Percentiles rank a stretch among this genome's conserved stretches.
Conservation (phyloP, 1,140 invertebrate species). For the Tetramorium parvispinum region DNA sequence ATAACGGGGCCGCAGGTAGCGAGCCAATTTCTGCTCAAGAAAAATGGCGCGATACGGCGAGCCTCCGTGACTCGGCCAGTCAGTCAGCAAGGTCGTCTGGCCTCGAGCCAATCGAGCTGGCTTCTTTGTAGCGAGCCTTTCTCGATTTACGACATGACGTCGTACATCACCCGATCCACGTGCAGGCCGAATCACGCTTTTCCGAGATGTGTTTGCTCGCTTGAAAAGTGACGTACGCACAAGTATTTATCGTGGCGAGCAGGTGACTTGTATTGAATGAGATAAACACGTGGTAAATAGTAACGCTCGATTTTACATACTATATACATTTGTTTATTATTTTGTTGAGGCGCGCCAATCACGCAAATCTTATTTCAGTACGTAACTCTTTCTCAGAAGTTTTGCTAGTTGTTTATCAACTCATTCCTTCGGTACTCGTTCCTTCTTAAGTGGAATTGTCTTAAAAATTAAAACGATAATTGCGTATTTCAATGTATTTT, state of each 20-base stretch:
- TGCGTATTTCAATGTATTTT: background rate
- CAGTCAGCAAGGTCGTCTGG: background rate
- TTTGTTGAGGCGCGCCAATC: background rate
- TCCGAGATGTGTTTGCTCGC: background rate
- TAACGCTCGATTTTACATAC: background rate
- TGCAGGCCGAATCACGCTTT: background rate
- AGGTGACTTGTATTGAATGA: background rate
- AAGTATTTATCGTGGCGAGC: background rate
- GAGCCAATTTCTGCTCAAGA: slow-evolving; percentile 15
- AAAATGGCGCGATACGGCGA: background rate
- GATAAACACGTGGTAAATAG: slow-evolving; percentile 1
- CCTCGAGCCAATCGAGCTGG: background rate
- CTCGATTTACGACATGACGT: slow-evolving; percentile 21
- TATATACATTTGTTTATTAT: background rate
- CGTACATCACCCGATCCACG: background rate
- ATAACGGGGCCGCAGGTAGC: background rate
- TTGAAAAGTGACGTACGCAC: background rate
- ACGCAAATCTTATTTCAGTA: background rate
- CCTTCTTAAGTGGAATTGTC: background rate
- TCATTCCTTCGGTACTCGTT: background rate
- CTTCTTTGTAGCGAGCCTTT: slow-evolving; percentile 9
- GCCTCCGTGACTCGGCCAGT: slow-evolving; percentile 7
- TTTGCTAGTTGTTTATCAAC: background rate
- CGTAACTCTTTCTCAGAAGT: background rate
- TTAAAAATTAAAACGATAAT: background rate